Base-by-base conservation (phyloP, 2,888 invertebrate species). In the Plagiodera versicolora region DNA sequence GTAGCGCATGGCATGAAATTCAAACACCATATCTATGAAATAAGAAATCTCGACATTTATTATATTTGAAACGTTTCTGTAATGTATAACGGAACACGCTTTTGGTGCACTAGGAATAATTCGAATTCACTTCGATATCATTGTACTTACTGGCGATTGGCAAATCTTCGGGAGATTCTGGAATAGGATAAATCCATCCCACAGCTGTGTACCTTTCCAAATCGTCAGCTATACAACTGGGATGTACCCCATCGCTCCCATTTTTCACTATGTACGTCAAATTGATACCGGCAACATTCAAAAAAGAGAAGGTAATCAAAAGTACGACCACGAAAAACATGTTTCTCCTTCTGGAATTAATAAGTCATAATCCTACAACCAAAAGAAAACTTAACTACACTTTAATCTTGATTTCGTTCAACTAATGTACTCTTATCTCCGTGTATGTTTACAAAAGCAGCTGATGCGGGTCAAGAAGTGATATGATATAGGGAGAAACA, bases 121-220 rank as follows among this genome's bases (percentile, higher is more conserved):
- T n/a, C n/a, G n/a, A n/a, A n/a, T n/a, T n/a, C n/a, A n/a, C n/a
- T n/a, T n/a, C n/a, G n/a, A n/a, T n/a, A 11, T 18, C 9, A 5
- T 17, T 45, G 14, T 55, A 69, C 74, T 73, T 64, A 78, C 78
- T 74, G 50, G 72, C 70, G 61, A 69, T 66, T 5, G 77, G 75
- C 48, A 74, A 50, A 28, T 68, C 63, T 46, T 67, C 67, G 50
- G 67, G 59, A 49, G 35, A 61, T 19, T 61, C 64, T n/a, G 73
- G 72, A 50, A 78, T 65, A 6, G 78, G 78, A 61, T 74, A 79
- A 19, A 75, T 67, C 78, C 78, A 79, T 16, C 75, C 77, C 19
- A 78, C 66, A 11, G 71, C 79, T n/a, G 71, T 65, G 66, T 77
- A 74, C 32, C 74, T 66, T 35, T 75, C 75, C 45, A 72, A 64